Evolutionary conservation across 2,888 invertebrate genomes (phyloP), one percentile per base, ranked within the genome.

Genomic region (Pachycephus smyrnensis): DNA sequence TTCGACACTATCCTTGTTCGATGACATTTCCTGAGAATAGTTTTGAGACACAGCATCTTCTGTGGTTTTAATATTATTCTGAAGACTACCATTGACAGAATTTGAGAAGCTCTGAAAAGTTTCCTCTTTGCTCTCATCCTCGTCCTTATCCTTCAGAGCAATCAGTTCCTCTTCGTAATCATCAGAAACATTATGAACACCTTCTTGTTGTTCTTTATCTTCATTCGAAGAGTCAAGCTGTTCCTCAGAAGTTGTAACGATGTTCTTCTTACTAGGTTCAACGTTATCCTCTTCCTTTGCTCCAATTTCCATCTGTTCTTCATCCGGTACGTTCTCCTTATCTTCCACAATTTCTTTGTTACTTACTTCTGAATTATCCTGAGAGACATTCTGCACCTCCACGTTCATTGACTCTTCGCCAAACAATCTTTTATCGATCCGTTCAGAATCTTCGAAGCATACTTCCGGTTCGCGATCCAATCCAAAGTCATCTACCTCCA

Each of bases 401-500:
- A 75, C 74, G 11, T 80, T 77, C 15, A 76, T 80, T 30, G 79
- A 77, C 71, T 82, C 79, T 4, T 77, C 69, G 11, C 79, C 71
- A 40, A 69, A 15, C 23, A n/a, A 11, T 12, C n/a, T 31, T 32
- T 75, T 15, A 23, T 76, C 76, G 12, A 33, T 15, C 12, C 35
- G 73, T 68, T 76, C 30, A 68, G n/a, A 15, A 78, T 32, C 36
- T 30, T 35, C 36, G 30, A 76, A 73, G 40, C 76, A 73, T 33
- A 71, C 69, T 76, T 78, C 80, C 4, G 82, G 79, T 55, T 81
- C 83, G 4, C 80, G 80, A 76, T 84, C 84, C 32, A 84, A 79
- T 12, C 83, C 84, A 71, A 81, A 82, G 4, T 83, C 82, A 35
- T 85, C 84, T 11, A 83, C 55, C n/a, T 82, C 77, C 78, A 83